A percentile compares a stretch with the other conserved stretches of the same genome.
These are phyloP conservation scores for Microcebus tavaratra DNA, from an alignment of 2,113 vertebrate genomes.

Conservation along the genomic window DNA sequence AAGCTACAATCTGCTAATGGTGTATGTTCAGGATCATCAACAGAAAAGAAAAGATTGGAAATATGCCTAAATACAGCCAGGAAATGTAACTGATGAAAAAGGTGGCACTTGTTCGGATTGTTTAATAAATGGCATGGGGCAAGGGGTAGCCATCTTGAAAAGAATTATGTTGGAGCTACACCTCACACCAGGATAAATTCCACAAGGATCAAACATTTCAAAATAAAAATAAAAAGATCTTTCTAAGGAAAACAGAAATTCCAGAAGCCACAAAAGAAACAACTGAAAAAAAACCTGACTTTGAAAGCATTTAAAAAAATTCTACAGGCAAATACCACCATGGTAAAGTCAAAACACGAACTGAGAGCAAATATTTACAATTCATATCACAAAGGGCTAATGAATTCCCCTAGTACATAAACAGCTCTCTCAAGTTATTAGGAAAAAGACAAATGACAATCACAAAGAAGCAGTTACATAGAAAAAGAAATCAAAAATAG, in stretches of 20 bases:
- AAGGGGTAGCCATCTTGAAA: not conserved
- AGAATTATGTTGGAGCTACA: not conserved
- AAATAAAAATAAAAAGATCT: conserved; percentile 13
- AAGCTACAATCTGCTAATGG: not conserved
- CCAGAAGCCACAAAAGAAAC: not conserved
- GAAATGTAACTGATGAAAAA: not conserved
- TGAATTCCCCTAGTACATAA: not conserved
- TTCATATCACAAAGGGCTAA: not conserved
- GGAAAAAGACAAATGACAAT: not conserved
- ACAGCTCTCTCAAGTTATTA: not conserved
- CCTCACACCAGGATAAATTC: not conserved
- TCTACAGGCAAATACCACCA: conserved; percentile 30
- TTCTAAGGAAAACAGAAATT: conserved; percentile 48
- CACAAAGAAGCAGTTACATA: not conserved
- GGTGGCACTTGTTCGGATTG: not conserved
- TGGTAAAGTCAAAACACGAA: conserved; percentile 28
- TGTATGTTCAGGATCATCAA: not conserved
- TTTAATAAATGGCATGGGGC: not conserved
- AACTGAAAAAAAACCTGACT: not conserved
- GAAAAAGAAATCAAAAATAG: conserved; percentile 18
- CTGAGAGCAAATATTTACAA: conserved; percentile 57
- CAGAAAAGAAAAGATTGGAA: not conserved
- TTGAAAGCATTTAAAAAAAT: not conserved
- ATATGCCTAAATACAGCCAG: not conserved
- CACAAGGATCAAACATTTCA: not conserved